Evolutionary conservation across 2,888 invertebrate genomes (phyloP).

Genomic region (Drosophila mayaguana): DNA sequence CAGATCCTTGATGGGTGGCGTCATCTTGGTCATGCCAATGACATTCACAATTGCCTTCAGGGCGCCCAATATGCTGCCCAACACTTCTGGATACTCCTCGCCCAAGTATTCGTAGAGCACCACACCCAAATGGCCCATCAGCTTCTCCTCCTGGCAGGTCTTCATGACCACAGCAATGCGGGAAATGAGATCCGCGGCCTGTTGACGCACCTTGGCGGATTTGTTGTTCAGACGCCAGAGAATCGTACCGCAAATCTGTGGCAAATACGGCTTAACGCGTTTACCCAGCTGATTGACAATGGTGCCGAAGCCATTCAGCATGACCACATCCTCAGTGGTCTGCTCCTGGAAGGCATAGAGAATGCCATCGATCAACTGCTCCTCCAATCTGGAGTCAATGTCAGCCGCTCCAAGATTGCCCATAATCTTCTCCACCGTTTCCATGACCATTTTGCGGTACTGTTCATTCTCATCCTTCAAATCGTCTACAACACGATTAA

Average conservation of each 20-base stretch:
- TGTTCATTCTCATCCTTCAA: constrained; percentile 99
- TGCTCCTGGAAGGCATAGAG: constrained; percentile 99
- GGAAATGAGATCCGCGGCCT: constrained; percentile 99
- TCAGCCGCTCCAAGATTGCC: constrained; percentile 98
- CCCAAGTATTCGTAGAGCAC: constrained; percentile 99
- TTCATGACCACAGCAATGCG: constrained; percentile 99
- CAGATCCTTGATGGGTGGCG: constrained; percentile 99
- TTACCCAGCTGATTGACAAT: constrained; percentile 99
- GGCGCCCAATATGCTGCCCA: constrained; percentile 99
- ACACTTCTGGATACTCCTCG: constrained; percentile 99
- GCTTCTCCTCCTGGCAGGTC: constrained; percentile 99
- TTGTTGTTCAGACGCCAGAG: constrained; percentile 99
- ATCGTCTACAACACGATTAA: constrained; percentile 99
- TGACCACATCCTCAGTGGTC: constrained; percentile 99
- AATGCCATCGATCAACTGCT: constrained; percentile 99
- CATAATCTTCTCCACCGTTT: constrained; percentile 99
- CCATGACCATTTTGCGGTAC: constrained; percentile 99
- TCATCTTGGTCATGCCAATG: constrained; percentile 99
- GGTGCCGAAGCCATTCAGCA: constrained; percentile 99
- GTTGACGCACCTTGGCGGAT: constrained; percentile 99
- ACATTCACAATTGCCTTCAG: constrained; percentile 99
- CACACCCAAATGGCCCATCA: constrained; percentile 99
- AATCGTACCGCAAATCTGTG: constrained; percentile 99
- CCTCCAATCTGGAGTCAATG: constrained; percentile 98
- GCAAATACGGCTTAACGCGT: constrained; percentile 98